A percentile compares a stretch with the other conserved stretches of the same genome.
Conservation (phyloP, 2,113 vertebrate species). For the Aythya baeri region DNA sequence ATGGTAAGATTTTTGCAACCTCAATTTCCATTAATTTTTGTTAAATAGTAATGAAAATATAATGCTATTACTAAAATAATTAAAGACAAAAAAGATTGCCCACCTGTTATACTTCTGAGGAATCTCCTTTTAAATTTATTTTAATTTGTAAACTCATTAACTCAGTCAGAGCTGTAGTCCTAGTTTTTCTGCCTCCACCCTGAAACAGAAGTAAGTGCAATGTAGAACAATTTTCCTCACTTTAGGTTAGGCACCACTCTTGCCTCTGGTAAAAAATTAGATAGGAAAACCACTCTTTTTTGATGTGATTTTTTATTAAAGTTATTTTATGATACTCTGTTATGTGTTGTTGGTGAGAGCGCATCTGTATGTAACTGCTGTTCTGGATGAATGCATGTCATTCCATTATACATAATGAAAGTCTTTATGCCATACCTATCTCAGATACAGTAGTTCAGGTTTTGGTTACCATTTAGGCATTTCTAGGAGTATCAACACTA, state of each 20-base stretch:
- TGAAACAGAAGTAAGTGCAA: not conserved
- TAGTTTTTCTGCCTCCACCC: not conserved
- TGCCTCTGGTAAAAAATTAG: not conserved
- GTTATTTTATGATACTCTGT: not conserved
- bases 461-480: not conserved
- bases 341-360: constrained; percentile 57
- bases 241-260: not conserved
- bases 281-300: not conserved
- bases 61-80: not conserved
- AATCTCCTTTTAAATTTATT: not conserved
- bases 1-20: not conserved
- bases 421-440: constrained; percentile 10
- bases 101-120: not conserved
- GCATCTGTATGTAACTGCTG: constrained; percentile 65
- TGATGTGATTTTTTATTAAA: fast-evolving
- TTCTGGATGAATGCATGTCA: constrained; percentile 61
- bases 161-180: not conserved
- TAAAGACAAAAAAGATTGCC: not conserved
- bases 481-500: not conserved
- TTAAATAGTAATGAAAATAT: not conserved
- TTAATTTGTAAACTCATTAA: not conserved
- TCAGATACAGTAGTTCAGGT: not conserved
- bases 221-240: not conserved
- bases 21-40: not conserved
- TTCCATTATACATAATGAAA: not conserved